Evolutionary conservation across 2,113 vertebrate species (phyloP).

Genomic region (Cyphomyrus discorhynchus): DNA sequence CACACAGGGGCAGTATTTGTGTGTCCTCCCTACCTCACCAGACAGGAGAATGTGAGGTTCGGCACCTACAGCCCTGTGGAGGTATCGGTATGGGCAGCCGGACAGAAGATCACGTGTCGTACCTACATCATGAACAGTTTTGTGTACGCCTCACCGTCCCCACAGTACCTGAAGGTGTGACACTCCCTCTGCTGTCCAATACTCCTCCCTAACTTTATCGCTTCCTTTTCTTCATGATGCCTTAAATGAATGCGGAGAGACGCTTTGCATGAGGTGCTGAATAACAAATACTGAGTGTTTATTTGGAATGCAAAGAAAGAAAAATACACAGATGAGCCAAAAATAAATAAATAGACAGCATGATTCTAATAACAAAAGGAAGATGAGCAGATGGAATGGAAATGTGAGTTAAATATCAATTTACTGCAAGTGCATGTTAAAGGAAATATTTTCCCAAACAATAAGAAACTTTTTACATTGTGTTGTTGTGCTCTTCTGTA

Average conservation of each 20-base stretch:
- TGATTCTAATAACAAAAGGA: neutral
- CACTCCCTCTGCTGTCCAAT: neutral
- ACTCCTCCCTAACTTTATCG: neutral
- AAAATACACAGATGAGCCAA: neutral
- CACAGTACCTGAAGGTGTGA: conserved; percentile 78
- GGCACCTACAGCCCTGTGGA: conserved; percentile 74
- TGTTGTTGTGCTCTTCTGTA: neutral
- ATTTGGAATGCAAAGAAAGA: neutral
- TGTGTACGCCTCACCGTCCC: conserved; percentile 69
- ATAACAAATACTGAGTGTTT: neutral
- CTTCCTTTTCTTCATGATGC: neutral
- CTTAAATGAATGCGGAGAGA: neutral
- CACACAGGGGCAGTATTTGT: neutral
- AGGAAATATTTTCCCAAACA: neutral
- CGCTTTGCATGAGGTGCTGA: neutral
- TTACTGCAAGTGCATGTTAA: neutral
- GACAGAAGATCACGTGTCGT: conserved; percentile 66
- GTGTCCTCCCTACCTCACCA: conserved; percentile 35
- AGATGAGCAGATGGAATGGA: neutral
- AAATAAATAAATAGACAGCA: neutral
- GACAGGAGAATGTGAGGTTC: conserved; percentile 76
- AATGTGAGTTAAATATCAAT: neutral
- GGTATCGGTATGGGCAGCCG: conserved; percentile 59
- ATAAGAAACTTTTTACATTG: neutral
- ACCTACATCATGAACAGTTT: conserved; percentile 82